Conservation (phyloP, 1,140 invertebrate species). For the Aphis gossypii region DNA sequence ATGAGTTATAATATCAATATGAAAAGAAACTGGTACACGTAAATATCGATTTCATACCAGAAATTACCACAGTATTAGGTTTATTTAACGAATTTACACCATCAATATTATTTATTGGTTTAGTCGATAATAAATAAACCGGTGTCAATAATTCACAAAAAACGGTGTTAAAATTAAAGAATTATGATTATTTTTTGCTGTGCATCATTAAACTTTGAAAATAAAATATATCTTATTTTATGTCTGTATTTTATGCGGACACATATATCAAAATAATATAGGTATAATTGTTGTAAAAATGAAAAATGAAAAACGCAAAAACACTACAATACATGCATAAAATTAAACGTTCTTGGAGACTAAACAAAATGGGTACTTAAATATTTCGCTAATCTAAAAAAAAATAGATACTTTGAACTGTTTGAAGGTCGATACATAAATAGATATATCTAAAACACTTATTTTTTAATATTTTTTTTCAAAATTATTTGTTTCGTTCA, state of each 20-base stretch:
- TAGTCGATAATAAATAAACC: background rate
- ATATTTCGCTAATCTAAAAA: background rate
- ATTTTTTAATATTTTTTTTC: background rate
- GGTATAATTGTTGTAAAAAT: background rate
- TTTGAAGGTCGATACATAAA: background rate
- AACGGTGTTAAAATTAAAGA: background rate
- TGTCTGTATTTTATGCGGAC: background rate
- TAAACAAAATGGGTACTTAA: background rate
- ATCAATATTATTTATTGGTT: background rate
- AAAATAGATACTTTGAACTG: background rate
- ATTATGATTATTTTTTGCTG: background rate
- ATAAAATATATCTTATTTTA: background rate
- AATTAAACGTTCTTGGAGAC: background rate
- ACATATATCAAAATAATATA: background rate
- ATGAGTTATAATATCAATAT: constrained; percentile 11
- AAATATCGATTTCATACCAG: background rate
- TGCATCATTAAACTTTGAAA: background rate
- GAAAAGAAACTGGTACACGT: background rate
- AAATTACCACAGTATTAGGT: background rate
- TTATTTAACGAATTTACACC: background rate
- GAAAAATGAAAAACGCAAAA: background rate
- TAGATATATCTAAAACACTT: background rate
- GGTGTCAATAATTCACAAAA: background rate
- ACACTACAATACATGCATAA: background rate
- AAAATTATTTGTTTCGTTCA: background rate